phyloP scores from a whole-genome alignment of 2,797 vertebrate genomes.

The Phaenicophaeus curvirostris region DNA sequence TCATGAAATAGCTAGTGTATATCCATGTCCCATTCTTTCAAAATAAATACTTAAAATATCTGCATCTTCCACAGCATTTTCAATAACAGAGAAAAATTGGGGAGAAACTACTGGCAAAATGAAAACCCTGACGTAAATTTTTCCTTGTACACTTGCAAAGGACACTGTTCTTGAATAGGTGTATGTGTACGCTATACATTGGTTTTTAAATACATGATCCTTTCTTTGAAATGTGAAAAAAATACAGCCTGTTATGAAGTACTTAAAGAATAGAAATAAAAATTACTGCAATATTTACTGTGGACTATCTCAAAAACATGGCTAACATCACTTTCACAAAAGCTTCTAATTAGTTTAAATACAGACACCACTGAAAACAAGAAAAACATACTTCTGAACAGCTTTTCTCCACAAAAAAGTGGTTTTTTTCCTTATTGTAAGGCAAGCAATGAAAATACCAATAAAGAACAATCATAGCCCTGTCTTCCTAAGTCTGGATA shows the following conservation, averaged over 20 bases:
- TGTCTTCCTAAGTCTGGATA: neutral
- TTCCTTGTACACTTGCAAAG: neutral
- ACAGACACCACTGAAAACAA: neutral
- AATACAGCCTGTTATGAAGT: neutral
- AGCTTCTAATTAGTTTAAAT: neutral
- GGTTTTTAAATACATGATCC: neutral
- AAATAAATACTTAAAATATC: neutral
- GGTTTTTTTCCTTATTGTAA: rapidly evolving
- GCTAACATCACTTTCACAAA: neutral
- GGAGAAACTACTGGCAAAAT: neutral
- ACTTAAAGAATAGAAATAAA: neutral
- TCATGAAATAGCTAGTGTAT: neutral
- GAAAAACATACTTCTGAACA: neutral
- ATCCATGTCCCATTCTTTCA: neutral
- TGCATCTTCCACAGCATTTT: neutral
- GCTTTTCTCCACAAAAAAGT: neutral
- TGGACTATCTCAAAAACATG: neutral
- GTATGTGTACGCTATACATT: neutral
- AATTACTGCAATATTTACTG: neutral
- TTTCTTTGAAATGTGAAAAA: constrained; percentile 6
- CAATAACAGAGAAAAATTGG: neutral
- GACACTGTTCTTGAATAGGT: neutral
- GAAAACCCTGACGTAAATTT: neutral
- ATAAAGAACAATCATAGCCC: neutral
- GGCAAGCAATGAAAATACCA: neutral